Evolutionary conservation across 2,888 invertebrate genomes (phyloP).

Genomic region (Dicyrtomina minuta): DNA sequence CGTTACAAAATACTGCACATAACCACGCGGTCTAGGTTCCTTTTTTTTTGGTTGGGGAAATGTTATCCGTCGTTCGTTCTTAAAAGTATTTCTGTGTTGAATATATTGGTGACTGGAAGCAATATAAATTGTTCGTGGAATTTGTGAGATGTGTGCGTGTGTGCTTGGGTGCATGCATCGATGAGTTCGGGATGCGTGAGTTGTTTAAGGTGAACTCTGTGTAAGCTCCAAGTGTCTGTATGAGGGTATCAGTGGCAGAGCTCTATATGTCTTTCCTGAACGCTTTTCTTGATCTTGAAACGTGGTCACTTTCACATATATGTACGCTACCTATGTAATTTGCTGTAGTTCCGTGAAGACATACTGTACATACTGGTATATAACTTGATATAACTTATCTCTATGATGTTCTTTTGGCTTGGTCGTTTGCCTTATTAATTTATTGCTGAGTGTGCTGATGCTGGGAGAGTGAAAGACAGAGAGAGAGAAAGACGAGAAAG

Average conservation of each 20-base stretch:
- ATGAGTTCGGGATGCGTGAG: constrained; percentile 28
- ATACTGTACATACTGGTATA: no score
- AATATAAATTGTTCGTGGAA: constrained; percentile 33
- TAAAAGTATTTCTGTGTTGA: no score
- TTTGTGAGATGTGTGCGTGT: constrained; percentile 31
- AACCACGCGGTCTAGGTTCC: no score
- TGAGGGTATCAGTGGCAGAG: constrained; percentile 7
- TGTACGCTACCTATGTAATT: no score
- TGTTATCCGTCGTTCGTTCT: no score
- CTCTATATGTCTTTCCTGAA: constrained; percentile 1
- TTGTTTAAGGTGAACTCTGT: constrained; percentile 21
- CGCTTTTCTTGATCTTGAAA: constrained; percentile 2
- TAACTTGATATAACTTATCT: no score
- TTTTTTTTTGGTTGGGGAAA: no score
- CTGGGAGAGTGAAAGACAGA: neutral
- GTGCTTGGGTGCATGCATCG: constrained; percentile 23
- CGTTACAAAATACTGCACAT: no score
- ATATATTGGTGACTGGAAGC: constrained; percentile 16
- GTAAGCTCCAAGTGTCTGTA: neutral
- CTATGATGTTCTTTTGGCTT: constrained; percentile 1
- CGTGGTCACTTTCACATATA: constrained; percentile 12
- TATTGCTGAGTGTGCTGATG: constrained; percentile 35
- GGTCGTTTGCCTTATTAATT: constrained; percentile 33
- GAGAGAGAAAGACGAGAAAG: neutral
- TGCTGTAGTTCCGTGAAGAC: no score